Conservation (phyloP, 2,797 vertebrate genomes). For the Furcifer pardalis region DNA sequence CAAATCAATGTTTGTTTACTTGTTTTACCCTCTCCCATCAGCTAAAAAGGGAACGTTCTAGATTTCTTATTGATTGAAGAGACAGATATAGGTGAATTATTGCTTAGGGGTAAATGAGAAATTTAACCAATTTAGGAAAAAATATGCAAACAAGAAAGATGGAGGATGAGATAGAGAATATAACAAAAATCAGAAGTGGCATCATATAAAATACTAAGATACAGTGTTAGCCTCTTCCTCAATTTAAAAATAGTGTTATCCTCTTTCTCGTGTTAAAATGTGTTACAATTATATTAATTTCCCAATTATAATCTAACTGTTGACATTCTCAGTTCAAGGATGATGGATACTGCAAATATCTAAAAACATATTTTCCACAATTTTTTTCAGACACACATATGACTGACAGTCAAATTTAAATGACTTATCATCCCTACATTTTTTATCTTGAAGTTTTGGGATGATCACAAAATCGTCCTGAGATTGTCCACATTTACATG, state of each 20-base stretch:
- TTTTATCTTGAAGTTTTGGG: not conserved
- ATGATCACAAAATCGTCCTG: not conserved
- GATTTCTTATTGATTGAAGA: constrained; percentile 1
- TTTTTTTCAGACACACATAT: not conserved
- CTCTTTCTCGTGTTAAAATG: not conserved
- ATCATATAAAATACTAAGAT: not conserved
- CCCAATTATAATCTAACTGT: not conserved
- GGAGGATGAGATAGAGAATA: not conserved
- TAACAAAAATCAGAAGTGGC: not conserved
- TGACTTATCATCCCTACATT: not conserved
- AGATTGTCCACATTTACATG: not conserved
- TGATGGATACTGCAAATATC: not conserved
- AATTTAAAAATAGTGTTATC: no score
- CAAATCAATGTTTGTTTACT: not conserved
- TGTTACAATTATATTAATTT: not conserved
- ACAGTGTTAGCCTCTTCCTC: not conserved
- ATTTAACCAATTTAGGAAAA: not conserved
- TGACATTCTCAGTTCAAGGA: not conserved
- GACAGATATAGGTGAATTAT: not conserved
- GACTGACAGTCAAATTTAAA: not conserved
- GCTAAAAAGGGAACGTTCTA: not conserved
- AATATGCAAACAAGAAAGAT: not conserved
- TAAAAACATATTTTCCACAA: not conserved
- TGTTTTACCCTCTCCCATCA: not conserved
- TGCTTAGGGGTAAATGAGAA: not conserved